Evolutionary conservation across 2,888 invertebrate species (phyloP).

Genomic region (Apodemia hepburni): DNA sequence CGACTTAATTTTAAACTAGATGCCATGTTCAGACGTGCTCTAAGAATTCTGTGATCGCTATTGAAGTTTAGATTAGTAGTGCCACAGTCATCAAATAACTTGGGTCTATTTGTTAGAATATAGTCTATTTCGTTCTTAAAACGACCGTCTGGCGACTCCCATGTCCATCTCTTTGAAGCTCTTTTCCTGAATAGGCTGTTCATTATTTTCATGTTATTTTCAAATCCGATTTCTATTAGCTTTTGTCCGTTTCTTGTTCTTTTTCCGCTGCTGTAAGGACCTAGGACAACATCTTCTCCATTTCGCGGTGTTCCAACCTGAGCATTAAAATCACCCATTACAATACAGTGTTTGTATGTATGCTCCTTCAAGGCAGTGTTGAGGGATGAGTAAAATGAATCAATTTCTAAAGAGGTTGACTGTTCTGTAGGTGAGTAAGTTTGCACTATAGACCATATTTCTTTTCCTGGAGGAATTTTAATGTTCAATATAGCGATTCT

Average conservation of each 20-base stretch:
- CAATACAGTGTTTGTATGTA: too few species aligned
- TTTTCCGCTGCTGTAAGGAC: conserved; percentile 19
- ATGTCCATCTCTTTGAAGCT: conserved; percentile 22
- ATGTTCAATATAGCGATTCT: neutral
- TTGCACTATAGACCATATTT: too few species aligned
- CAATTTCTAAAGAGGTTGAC: neutral
- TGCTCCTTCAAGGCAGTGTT: neutral
- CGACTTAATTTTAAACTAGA: conserved; percentile 8
- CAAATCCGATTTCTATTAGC: conserved; percentile 21
- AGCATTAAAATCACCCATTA: too few species aligned
- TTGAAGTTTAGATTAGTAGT: conserved; percentile 30
- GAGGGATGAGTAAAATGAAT: neutral
- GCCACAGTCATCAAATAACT: conserved; percentile 21
- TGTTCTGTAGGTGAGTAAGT: neutral
- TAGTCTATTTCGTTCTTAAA: conserved; percentile 27
- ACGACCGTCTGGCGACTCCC: conserved; percentile 23
- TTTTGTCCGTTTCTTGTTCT: conserved; percentile 24
- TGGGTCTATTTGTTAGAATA: conserved; percentile 24
- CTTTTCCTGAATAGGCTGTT: conserved; percentile 24
- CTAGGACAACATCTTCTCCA: conserved; percentile 20
- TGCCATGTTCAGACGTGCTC: conserved; percentile 22
- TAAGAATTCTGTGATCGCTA: conserved; percentile 32
- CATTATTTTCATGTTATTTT: conserved; percentile 22
- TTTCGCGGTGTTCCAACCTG: conserved; percentile 16
- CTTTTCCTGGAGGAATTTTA: neutral